Evolutionary conservation across 2,888 invertebrate species (phyloP).

Genomic region (Carpatolechia fugitivella): DNA sequence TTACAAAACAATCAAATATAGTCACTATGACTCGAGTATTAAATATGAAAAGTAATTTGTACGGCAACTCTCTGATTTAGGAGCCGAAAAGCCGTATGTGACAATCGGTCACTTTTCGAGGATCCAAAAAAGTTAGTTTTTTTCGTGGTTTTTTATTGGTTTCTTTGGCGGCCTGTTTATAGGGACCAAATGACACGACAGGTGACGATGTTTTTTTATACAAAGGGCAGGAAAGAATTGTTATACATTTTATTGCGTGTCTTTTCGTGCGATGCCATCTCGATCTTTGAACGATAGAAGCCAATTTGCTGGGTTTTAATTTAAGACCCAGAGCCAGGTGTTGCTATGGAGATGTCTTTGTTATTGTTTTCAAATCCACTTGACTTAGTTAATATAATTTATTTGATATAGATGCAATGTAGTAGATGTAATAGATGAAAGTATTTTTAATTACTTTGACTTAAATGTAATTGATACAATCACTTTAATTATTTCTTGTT

Average conservation of each 20-base stretch:
- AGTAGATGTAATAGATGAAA: too few species aligned
- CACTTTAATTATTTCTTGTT: too few species aligned
- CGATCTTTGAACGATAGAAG: constrained; percentile 37
- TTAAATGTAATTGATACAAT: too few species aligned
- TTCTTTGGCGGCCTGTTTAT: constrained; percentile 75
- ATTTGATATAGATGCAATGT: too few species aligned
- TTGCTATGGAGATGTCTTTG: constrained; percentile 51
- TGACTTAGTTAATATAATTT: too few species aligned
- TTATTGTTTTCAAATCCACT: constrained; percentile 17
- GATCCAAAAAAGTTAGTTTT: constrained; percentile 36
- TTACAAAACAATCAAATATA: not conserved
- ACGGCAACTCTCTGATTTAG: constrained; percentile 1
- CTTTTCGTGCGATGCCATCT: constrained; percentile 46
- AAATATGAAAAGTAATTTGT: constrained; percentile 3
- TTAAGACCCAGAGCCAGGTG: constrained; percentile 67
- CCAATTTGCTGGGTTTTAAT: constrained; percentile 64
- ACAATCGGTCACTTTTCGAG: constrained; percentile 66
- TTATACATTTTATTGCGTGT: constrained; percentile 76
- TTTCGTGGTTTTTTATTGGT: constrained; percentile 50
- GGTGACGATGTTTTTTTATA: constrained; percentile 66
- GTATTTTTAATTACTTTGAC: too few species aligned
- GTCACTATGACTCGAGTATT: not conserved
- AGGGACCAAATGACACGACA: constrained; percentile 79
- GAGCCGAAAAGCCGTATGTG: constrained; percentile 54
- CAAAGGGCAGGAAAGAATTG: constrained; percentile 57